Evolutionary conservation across 1,140 invertebrate species (phyloP).

Genomic region (Drosophila simulans): DNA sequence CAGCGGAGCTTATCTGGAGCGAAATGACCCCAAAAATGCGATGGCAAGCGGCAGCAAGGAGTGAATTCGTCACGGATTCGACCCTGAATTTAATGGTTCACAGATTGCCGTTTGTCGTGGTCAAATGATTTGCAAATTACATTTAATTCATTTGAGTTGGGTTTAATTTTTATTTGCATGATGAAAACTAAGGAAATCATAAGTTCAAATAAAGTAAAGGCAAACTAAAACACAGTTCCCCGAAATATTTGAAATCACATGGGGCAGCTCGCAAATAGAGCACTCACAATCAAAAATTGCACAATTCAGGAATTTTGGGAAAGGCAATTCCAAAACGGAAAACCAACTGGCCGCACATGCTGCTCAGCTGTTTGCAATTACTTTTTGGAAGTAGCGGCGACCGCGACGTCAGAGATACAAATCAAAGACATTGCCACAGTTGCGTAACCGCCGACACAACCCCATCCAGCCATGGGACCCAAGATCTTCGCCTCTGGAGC

Average conservation of each 20-base stretch:
- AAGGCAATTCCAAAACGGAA: conserved; percentile 31
- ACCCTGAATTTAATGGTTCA: conserved; percentile 40
- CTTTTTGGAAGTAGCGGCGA: conserved; percentile 32
- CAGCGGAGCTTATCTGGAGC: conserved; percentile 62
- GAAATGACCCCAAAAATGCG: conserved; percentile 43
- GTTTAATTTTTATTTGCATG: too few species aligned
- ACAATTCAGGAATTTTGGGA: conserved; percentile 35
- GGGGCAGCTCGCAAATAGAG: conserved; percentile 21
- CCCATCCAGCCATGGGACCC: not conserved
- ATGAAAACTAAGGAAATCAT: not conserved
- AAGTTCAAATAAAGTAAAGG: too few species aligned
- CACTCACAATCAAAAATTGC: conserved; percentile 20
- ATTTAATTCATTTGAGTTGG: not conserved
- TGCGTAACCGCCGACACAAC: conserved; percentile 49
- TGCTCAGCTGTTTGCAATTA: conserved; percentile 80
- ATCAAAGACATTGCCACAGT: conserved; percentile 71
- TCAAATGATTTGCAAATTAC: conserved; percentile 6
- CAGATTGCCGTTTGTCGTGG: conserved; percentile 17
- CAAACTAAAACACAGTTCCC: not conserved
- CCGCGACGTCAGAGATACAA: conserved; percentile 44
- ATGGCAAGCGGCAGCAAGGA: conserved; percentile 21
- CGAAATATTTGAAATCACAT: conserved; percentile 8
- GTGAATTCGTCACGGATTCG: conserved; percentile 33
- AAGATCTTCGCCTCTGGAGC: conserved; percentile 21
- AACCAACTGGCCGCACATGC: conserved; percentile 64